Conservation (phyloP, 2,888 invertebrate species). For the Blastobasis adustella region DNA sequence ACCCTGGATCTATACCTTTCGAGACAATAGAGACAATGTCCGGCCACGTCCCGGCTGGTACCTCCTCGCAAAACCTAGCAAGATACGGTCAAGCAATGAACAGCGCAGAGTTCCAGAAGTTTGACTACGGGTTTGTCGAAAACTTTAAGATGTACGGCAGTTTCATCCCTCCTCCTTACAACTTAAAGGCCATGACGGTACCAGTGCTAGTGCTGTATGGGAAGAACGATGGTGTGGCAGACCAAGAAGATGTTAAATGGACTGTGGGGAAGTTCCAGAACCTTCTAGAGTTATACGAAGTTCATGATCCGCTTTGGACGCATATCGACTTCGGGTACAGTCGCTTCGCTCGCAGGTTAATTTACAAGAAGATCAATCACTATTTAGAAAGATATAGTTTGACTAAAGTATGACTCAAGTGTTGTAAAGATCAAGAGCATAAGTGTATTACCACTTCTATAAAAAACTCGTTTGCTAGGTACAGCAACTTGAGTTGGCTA, state of each 20-base stretch:
- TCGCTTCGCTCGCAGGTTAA: slow-evolving; percentile 23
- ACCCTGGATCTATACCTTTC: slow-evolving; percentile 40
- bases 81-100: slow-evolving; percentile 44
- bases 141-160: slow-evolving; percentile 41
- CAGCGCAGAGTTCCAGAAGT: slow-evolving; percentile 36
- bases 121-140: slow-evolving; percentile 36
- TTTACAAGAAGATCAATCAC: slow-evolving; percentile 23
- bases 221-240: slow-evolving; percentile 72
- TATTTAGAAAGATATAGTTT: slow-evolving; percentile 4
- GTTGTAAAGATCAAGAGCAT: no score
- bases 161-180: slow-evolving; percentile 36
- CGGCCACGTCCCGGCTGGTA: slow-evolving; percentile 46
- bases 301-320: slow-evolving; percentile 59
- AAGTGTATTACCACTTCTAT: no score
- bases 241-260: slow-evolving; percentile 72
- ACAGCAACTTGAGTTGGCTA: no score
- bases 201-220: slow-evolving; percentile 48
- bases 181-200: slow-evolving; percentile 33
- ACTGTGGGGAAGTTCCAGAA: slow-evolving; percentile 70
- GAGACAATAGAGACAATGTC: slow-evolving; percentile 31
- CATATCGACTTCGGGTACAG: slow-evolving; percentile 41
- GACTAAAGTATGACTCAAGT: not conserved
- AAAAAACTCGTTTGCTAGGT: no score
- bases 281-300: slow-evolving; percentile 67
- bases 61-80: slow-evolving; percentile 41